Base-by-base conservation (phyloP, 1,140 invertebrate species). In the Arion vulgaris region DNA sequence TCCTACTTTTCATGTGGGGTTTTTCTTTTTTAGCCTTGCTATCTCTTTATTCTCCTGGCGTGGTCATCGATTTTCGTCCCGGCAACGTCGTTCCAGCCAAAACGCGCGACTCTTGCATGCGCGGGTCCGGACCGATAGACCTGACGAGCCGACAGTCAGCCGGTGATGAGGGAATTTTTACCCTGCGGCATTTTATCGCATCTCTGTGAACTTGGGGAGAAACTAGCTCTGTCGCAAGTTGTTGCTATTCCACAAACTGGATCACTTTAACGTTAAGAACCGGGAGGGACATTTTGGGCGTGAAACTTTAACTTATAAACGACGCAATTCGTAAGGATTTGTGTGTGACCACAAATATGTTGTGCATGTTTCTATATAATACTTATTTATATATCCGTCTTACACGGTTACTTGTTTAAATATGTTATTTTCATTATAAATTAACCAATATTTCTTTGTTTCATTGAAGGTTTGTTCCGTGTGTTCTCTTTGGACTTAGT, bases 141-240 rank as follows among this genome's bases (percentile, higher is more conserved):
- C 28, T 17, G 2, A 66, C 62, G n/a, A 66, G 62, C 62, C 62
- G 62, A 66, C 62, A 66, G 62, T 66, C 62, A 66, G 62, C 28
- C 62, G 62, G 62, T 66, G 62, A 66, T 66, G 62, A 34, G 62
- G 62, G 62, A 66, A 66, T 66, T 66, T 66, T 66, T 66, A 66
- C 62, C 62, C 62, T 32, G 62, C 62, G 62, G 62, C 62, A 66
- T 66, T 66, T 66, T 32, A 66, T 32, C 62, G 17, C 62, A 32
- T 66, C 62, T 32, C 62, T 66, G 62, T 66, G n/a, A 66, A 66
- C 62, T 66, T 66, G 62, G n/a, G n/a, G n/a, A n/a, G n/a, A n/a
- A n/a, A n/a, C n/a, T 66, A 28, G 62, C 62, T 66, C n/a, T 28
- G n/a, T 66, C 62, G 62, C 28, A 66, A 4, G n/a, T 66, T 66